Conservation (phyloP, 2,888 invertebrate genomes). For the Pachliopta kotzebuea region DNA sequence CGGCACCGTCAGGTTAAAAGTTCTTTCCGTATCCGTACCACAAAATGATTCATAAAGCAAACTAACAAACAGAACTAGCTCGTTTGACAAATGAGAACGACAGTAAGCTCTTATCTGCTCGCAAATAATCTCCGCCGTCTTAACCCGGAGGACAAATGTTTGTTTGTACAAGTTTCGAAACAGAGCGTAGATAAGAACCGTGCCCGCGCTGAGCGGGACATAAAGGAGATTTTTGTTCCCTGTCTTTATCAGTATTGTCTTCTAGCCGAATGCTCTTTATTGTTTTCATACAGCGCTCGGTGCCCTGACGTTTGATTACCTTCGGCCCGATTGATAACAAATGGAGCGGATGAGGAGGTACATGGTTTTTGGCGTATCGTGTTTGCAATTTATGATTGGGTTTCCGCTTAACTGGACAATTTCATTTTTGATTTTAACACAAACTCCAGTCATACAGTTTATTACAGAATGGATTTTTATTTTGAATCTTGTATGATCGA, state of each 20-base stretch:
- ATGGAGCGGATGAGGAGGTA: slow-evolving; percentile 19
- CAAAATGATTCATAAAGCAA: slow-evolving; percentile 10
- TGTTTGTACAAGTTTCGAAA: slow-evolving; percentile 26
- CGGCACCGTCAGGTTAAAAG: too few relatives aligned
- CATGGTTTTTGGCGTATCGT: slow-evolving; percentile 9
- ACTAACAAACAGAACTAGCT: slow-evolving; percentile 15
- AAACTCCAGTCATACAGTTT: too few relatives aligned
- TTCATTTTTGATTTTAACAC: too few relatives aligned
- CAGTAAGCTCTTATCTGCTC: slow-evolving; percentile 18
- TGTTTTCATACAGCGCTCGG: slow-evolving; percentile 26
- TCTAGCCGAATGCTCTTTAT: slow-evolving; percentile 32
- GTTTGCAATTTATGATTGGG: slow-evolving; percentile 23
- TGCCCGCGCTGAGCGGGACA: slow-evolving; percentile 6
- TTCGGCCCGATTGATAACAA: slow-evolving; percentile 16
- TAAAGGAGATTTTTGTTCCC: slow-evolving; percentile 22
- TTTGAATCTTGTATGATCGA: too few relatives aligned
- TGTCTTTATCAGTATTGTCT: slow-evolving; percentile 23
- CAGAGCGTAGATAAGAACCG: slow-evolving; percentile 19
- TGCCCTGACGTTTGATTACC: slow-evolving; percentile 29
- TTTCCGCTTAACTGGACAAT: slow-evolving; percentile 5
- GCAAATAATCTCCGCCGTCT: slow-evolving; percentile 22
- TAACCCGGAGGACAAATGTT: slow-evolving; percentile 24
- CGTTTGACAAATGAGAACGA: slow-evolving; percentile 18
- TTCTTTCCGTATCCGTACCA: too few relatives aligned
- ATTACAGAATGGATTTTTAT: too few relatives aligned